These are phyloP conservation scores for Rallus limicola DNA, from an alignment of 2,113 vertebrate species.

Conservation along the genomic window DNA sequence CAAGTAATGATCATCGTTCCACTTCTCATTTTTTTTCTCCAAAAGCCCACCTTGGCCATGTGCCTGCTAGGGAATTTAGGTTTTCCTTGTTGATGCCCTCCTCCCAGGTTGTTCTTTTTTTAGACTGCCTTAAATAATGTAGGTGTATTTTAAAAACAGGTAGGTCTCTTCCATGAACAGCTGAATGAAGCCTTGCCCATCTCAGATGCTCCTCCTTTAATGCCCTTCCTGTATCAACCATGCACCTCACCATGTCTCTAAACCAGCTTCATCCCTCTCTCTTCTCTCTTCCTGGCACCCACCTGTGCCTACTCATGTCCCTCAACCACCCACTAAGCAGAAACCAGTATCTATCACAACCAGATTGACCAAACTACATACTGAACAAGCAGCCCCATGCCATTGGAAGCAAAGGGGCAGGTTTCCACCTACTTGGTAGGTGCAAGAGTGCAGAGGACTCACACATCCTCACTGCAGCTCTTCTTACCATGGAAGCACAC, in stretches of 20 bases:
- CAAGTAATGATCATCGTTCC: neutral
- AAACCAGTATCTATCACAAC: neutral
- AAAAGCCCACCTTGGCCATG: neutral
- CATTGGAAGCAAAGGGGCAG: accelerated
- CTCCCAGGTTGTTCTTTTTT: neutral
- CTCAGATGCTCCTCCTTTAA: neutral
- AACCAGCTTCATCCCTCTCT: neutral
- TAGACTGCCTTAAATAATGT: neutral
- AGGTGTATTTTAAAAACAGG: neutral
- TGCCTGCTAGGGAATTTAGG: neutral
- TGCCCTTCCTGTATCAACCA: neutral
- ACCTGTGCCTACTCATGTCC: no score
- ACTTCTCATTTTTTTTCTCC: neutral
- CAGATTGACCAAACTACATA: accelerated
- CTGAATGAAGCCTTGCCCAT: neutral
- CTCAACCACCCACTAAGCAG: no score
- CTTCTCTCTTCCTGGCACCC: neutral
- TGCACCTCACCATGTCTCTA: neutral
- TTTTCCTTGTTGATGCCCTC: neutral
- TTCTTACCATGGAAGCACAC: accelerated
- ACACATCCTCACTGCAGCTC: neutral
- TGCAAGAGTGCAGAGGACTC: neutral
- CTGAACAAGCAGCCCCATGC: neutral
- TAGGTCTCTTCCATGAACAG: neutral
- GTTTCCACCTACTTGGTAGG: neutral